These are phyloP conservation scores for Blomia tropicalis DNA, from an alignment of 2,888 invertebrate species.

Conservation along the genomic window DNA sequence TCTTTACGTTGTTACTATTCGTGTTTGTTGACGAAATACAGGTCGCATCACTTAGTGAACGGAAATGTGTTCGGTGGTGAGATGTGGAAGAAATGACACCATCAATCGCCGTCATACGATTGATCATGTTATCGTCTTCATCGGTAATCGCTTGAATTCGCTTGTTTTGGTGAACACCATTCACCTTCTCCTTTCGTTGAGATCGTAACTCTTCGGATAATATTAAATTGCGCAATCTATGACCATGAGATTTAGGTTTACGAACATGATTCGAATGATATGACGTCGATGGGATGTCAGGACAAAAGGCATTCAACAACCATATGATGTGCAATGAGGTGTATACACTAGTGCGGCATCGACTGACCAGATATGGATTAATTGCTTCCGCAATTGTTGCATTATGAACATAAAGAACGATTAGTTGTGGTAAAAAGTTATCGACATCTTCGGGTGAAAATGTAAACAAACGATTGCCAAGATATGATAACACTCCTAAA, in stretches of 20 bases:
- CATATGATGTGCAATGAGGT: conserved; percentile 90
- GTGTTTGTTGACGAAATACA: conserved; percentile 36
- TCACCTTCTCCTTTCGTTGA: not conserved
- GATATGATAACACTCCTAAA: conserved; percentile 70
- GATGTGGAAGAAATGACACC: conserved; percentile 20
- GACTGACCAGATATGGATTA: conserved; percentile 57
- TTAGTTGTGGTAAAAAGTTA: conserved; percentile 90
- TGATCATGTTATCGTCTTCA: not conserved
- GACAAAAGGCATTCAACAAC: conserved; percentile 84
- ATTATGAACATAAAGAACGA: conserved; percentile 97
- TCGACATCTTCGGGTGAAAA: conserved; percentile 82
- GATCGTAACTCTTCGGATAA: conserved; percentile 49
- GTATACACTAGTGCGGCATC: conserved; percentile 81
- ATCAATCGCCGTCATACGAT: not conserved
- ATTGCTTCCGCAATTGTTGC: conserved; percentile 87
- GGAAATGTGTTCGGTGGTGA: conserved; percentile 58
- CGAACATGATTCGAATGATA: not conserved
- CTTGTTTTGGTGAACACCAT: not conserved
- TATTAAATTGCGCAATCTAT: conserved; percentile 56
- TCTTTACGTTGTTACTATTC: not conserved
- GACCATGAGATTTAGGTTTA: conserved; percentile 48
- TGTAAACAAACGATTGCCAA: conserved; percentile 92
- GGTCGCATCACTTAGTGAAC: conserved; percentile 57
- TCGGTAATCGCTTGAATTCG: not conserved
- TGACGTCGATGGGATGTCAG: conserved; percentile 42